Conservation (phyloP, 2,888 invertebrate species). For the Temnothorax unifasciatus region DNA sequence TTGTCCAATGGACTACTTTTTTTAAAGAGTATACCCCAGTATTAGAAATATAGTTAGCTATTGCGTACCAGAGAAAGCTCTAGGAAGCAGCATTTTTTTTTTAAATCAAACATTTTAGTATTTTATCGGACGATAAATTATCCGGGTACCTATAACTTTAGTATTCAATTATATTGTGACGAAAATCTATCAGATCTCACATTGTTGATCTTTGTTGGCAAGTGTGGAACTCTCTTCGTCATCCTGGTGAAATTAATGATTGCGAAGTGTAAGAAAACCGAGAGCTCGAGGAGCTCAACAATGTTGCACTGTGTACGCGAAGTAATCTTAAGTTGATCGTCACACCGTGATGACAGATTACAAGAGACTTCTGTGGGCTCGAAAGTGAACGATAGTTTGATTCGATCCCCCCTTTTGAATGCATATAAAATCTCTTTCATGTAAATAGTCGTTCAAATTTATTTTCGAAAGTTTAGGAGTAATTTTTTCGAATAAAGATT, state of each 20-base stretch:
- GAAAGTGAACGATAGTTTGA: not conserved
- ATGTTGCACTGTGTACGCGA: not conserved
- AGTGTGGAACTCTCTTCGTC: conserved; percentile 9
- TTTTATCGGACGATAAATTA: not conserved
- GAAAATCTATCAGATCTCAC: not conserved
- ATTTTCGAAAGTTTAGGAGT: not conserved
- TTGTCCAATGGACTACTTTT: conserved; percentile 24
- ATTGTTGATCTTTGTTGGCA: not conserved
- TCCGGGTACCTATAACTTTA: not conserved
- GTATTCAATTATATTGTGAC: conserved; percentile 1
- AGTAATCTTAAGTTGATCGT: conserved; percentile 60
- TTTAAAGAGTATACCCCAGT: conserved; percentile 27
- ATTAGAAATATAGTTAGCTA: conserved; percentile 1
- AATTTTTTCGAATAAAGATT: not conserved
- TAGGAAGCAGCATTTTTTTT: not conserved
- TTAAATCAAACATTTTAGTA: not conserved
- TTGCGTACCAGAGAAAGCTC: not conserved
- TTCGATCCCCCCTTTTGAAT: not conserved
- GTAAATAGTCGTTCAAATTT: not conserved
- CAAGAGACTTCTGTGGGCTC: conserved; percentile 56
- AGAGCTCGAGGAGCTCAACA: not conserved
- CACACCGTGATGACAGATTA: conserved; percentile 63
- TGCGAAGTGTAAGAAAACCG: not conserved
- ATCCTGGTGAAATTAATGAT: conserved; percentile 3
- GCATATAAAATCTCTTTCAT: not conserved